A percentile compares a stretch with the other conserved stretches of the same genome.
Conservation (phyloP, 2,113 vertebrate genomes). For the Pseudopipra pipra region DNA sequence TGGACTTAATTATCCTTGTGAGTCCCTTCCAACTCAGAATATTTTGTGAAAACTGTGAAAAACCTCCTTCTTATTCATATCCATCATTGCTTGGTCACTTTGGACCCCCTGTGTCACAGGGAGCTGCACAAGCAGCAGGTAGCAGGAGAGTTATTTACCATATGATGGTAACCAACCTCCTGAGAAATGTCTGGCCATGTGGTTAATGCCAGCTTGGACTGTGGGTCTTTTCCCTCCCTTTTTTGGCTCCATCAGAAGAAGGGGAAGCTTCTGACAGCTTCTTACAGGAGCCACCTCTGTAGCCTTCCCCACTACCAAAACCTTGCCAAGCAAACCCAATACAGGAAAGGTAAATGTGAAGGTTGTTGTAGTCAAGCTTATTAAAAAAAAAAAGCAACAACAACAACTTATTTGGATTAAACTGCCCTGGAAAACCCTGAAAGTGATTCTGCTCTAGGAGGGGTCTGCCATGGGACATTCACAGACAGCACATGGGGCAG, state of each 20-base stretch:
- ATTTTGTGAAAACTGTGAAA: not conserved
- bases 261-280: not conserved
- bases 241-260: not conserved
- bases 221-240: not conserved
- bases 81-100: not conserved
- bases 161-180: not conserved
- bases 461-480: not conserved
- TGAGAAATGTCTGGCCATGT: not conserved
- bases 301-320: not conserved
- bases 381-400: not conserved
- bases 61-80: not conserved
- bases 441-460: slow-evolving; percentile 1
- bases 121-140: not conserved
- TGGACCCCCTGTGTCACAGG: not conserved
- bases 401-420: not conserved
- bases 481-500: not conserved
- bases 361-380: not conserved
- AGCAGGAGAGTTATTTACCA: not conserved
- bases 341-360: not conserved
- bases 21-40: not conserved
- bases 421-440: not conserved
- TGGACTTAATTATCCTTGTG: not conserved
- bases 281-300: not conserved
- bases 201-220: not conserved
- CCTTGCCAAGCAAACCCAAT: not conserved